Base-by-base conservation (phyloP, 2,888 invertebrate genomes). In the Unio pictorum region DNA sequence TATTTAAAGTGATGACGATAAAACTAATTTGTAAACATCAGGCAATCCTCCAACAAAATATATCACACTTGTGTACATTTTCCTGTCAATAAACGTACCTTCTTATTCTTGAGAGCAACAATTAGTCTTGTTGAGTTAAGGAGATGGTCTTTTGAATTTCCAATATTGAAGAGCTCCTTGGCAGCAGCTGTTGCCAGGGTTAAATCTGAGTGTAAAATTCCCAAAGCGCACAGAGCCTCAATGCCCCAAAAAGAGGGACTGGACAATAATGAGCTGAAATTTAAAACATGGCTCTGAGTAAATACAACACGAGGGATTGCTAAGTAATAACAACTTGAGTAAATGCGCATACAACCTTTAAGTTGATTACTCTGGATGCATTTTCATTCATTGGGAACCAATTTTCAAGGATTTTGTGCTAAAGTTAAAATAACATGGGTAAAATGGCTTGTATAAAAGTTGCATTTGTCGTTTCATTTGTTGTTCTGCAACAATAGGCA, bases 171-270 rank as follows among this genome's bases (percentile, higher is more conserved):
- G 26, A 97, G 90, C 90, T 96, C 95, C 67, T 93, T 92, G 20
- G 95, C 87, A 68, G 95, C 95, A 66, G 95, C 92, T 75, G 92
- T 92, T 3, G 94, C 93, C 67, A 96, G 91, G 84, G 94, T 93
- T 69, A 92, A 89, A 86, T 96, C 96, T 55, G 92, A 91, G 87
- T 95, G 94, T 20, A 95, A 90, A 73, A 96, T 91, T 20, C 95
- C 96, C 64, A 96, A 90, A 0, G 95, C 93, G 87, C 95, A 94
- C 56, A 95, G 93, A 2, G 96, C 95, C 86, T 94, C 93, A 60
- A 96, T 91, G 66, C 95, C 95, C 88, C 93, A 92, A 61, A 95
- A 92, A 26, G 94, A 94, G 23, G 94, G 93, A 23, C 92, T 91
- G 73, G 91, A 86, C 61, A 91, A 86, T 81, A 92, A 91, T 61